Base-by-base conservation (phyloP, 2,888 invertebrate genomes). In the Neocrepidodera transversa region DNA sequence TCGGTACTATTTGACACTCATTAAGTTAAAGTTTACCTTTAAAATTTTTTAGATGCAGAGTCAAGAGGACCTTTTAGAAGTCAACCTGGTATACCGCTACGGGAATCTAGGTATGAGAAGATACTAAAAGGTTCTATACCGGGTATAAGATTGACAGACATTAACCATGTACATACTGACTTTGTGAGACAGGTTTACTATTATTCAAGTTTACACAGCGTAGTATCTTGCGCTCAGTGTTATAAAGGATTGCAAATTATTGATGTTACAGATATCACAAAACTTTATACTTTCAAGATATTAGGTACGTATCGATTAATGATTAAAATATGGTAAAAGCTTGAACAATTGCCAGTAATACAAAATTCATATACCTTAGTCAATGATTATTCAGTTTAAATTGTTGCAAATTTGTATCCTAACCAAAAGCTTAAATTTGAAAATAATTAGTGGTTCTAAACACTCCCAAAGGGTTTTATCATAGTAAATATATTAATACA, bases 41-140 rank as follows among this genome's bases (percentile, higher is more conserved):
- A 16, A 32, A 20, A 8, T 40, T 20, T 35, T 18, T 10, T 28
- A 76, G 83, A 84, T 23, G 80, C 87, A 0, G 70, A 84, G 55
- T 77, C 85, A 57, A 83, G 88, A 56, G 88, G 90, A 0, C 90
- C 90, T 0, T 91, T 91, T 75, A 86, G 86, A 71, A 89, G 87
- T 71, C 83, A 84, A 68, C 84, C 87, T 0, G 87, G 87, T 47
- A 80, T 84, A 6, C 85, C 87, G 13, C 74, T 87, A 23, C 77
- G 84, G 4, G 82, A 83, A 66, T 76, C 87, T 18, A 80, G 85
- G 6, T 89, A 88, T 78, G 78, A 85, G 8, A 58, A 65, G 2
- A 69, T 78, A 0, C 47, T 68, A 1, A 76, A 71, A 52, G 77
- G 77, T 11, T 43, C 65, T 8, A 72, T 77, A 4, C 69, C 71